Evolutionary conservation across 2,888 invertebrate species (phyloP).

Genomic region (Scaptomyza tumidula): DNA sequence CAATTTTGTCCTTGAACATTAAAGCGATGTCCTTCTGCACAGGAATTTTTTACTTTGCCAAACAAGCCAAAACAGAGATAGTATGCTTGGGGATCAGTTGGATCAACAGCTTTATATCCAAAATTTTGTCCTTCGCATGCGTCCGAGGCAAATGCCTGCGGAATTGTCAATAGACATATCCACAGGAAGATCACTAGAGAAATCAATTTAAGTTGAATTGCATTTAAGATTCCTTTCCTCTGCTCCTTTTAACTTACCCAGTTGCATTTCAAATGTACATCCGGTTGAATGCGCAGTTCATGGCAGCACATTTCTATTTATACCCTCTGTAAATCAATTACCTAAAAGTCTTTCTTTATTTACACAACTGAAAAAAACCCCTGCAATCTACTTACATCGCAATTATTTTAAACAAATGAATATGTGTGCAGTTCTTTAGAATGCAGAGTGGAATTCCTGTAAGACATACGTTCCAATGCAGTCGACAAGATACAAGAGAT

Average conservation of each 20-base stretch:
- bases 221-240: background rate
- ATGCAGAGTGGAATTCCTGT: constrained; percentile 8
- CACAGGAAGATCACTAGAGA: constrained; percentile 55
- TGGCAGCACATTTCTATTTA: constrained; percentile 44
- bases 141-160: constrained; percentile 56
- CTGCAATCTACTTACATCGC: constrained; percentile 24
- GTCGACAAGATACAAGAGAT: background rate
- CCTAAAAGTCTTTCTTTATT: constrained; percentile 39
- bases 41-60: constrained; percentile 48
- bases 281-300: constrained; percentile 38
- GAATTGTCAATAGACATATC: constrained; percentile 56
- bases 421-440: constrained; percentile 7
- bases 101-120: constrained; percentile 56
- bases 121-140: constrained; percentile 56
- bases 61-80: constrained; percentile 58
- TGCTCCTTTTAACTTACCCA: constrained; percentile 53
- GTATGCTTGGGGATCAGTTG: constrained; percentile 53
- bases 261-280: constrained; percentile 53
- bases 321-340: constrained; percentile 44
- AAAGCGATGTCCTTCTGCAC: constrained; percentile 53
- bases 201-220: background rate
- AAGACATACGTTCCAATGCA: constrained; percentile 27
- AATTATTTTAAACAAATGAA: constrained; percentile 52
- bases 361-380: constrained; percentile 22
- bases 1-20: constrained; percentile 45